phyloP scores from a whole-genome alignment of 2,888 invertebrate species.

The Diplolepis rosae region DNA sequence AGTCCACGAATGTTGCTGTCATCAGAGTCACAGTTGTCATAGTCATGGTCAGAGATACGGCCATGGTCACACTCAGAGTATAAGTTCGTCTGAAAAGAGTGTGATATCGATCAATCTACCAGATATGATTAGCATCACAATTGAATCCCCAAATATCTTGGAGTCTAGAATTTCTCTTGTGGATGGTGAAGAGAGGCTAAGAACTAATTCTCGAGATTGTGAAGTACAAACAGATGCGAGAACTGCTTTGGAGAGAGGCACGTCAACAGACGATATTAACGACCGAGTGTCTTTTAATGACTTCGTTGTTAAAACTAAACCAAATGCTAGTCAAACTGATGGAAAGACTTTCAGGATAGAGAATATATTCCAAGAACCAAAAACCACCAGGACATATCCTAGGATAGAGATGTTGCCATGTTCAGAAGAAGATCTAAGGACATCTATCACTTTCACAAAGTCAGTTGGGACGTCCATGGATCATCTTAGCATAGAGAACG shows the following conservation, averaged over 20 bases:
- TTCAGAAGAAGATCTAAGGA: conserved; percentile 45
- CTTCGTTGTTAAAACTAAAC: conserved; percentile 30
- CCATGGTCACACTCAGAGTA: neutral
- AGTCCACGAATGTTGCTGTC: conserved; percentile 36
- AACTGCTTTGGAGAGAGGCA: conserved; percentile 39
- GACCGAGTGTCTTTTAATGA: conserved; percentile 42
- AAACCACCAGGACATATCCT: conserved; percentile 36
- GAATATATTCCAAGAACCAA: conserved; percentile 61
- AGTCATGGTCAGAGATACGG: conserved; percentile 37
- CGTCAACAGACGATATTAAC: conserved; percentile 43
- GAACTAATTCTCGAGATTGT: conserved; percentile 46
- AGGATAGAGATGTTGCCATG: conserved; percentile 43
- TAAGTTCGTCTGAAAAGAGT: conserved; percentile 52
- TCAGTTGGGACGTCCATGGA: conserved; percentile 57
- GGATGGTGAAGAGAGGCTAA: conserved; percentile 44
- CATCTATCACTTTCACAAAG: conserved; percentile 59
- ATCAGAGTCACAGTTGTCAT: conserved; percentile 5
- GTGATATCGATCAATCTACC: conserved; percentile 66
- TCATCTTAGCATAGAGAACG: neutral
- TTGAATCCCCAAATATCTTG: conserved; percentile 59
- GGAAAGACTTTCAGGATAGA: conserved; percentile 61
- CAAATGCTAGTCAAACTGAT: conserved; percentile 45
- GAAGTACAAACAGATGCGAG: conserved; percentile 59
- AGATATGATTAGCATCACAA: conserved; percentile 63
- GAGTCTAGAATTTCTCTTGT: conserved; percentile 62